phyloP scores from a whole-genome alignment of 2,113 vertebrate species.

The Pygoscelis antarcticus region DNA sequence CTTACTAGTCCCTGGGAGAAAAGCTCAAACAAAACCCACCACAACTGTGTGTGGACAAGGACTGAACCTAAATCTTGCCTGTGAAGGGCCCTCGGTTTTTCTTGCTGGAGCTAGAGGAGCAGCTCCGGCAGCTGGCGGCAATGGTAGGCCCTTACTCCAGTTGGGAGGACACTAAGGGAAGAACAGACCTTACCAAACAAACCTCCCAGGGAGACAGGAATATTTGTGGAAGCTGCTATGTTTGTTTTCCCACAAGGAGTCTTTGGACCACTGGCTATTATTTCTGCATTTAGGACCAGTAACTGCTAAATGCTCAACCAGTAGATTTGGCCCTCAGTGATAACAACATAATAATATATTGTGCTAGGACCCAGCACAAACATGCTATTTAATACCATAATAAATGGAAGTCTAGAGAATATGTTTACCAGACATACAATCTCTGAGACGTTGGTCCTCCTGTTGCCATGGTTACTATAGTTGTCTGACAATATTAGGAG shows the following conservation, averaged over 20 bases:
- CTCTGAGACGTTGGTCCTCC: background rate
- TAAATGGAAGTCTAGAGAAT: background rate
- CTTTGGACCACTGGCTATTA: background rate
- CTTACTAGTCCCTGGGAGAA: background rate
- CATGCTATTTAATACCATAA: background rate
- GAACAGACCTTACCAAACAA: accelerated
- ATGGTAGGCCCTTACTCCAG: background rate
- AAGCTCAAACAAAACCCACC: background rate
- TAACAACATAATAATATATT: background rate
- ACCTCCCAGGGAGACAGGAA: accelerated
- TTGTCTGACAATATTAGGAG: background rate
- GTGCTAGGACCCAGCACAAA: background rate
- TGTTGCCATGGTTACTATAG: constrained; percentile 24
- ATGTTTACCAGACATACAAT: background rate
- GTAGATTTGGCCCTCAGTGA: background rate
- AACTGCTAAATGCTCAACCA: background rate
- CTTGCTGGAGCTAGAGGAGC: background rate
- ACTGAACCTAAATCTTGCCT: background rate
- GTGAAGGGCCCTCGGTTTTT: background rate
- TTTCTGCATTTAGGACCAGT: background rate
- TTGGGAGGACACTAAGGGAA: background rate
- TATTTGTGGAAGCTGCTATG: background rate
- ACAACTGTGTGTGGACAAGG: accelerated
- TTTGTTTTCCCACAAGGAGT: background rate
- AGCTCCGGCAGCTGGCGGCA: background rate